These are phyloP conservation scores for Antrozous pallidus DNA, from an alignment of 2,797 vertebrate species.

Conservation along the genomic window DNA sequence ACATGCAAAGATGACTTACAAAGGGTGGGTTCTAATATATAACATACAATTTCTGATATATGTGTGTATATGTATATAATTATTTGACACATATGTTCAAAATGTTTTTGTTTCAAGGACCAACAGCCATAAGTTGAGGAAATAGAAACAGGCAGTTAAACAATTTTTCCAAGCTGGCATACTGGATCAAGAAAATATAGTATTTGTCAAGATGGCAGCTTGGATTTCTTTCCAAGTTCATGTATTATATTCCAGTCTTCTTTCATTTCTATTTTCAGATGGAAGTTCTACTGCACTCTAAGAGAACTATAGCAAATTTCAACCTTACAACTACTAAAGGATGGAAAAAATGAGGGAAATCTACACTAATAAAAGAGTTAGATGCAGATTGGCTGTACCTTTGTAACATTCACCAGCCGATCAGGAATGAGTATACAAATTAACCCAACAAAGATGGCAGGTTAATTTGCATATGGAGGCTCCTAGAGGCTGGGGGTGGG, in stretches of 20 bases:
- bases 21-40: conserved; percentile 22
- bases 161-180: conserved; percentile 53
- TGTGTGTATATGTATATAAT: not conserved
- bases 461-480: too few relatives aligned
- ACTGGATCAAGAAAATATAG: conserved; percentile 51
- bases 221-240: conserved; percentile 47
- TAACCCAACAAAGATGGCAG: too few relatives aligned
- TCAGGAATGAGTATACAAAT: too few relatives aligned
- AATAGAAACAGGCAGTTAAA: conserved; percentile 58
- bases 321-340: not conserved
- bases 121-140: conserved; percentile 33
- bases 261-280: conserved; percentile 37
- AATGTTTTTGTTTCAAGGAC: conserved; percentile 63
- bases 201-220: conserved; percentile 50
- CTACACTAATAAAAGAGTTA: too few relatives aligned
- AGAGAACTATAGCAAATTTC: conserved; percentile 9
- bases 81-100: conserved; percentile 60
- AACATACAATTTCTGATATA: conserved; percentile 14
- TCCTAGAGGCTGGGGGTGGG: too few relatives aligned
- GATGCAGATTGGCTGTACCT: too few relatives aligned
- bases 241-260: conserved; percentile 40
- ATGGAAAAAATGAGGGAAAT: not conserved
- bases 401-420: too few relatives aligned
- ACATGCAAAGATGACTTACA: not conserved
- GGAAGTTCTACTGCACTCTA: conserved; percentile 15